These are phyloP conservation scores for Betta splendens DNA, from an alignment of 2,797 vertebrate genomes.

Conservation along the genomic window DNA sequence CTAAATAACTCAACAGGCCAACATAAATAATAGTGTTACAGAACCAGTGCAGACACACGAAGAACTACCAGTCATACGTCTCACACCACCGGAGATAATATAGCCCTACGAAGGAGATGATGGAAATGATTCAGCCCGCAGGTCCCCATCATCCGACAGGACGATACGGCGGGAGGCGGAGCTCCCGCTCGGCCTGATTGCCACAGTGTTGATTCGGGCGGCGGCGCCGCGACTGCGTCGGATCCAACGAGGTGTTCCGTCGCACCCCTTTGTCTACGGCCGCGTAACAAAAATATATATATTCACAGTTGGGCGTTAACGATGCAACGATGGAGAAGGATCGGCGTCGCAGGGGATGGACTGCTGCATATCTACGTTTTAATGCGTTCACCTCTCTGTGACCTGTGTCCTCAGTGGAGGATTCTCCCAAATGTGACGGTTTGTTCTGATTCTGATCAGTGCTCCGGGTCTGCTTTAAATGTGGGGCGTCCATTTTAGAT, in stretches of 20 bases:
- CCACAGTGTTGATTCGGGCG: conserved; percentile 63
- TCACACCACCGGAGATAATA: conserved; percentile 55
- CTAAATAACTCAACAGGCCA: conserved; percentile 62
- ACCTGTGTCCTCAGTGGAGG: conserved; percentile 55
- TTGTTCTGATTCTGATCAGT: conserved; percentile 37
- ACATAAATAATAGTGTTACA: conserved; percentile 74
- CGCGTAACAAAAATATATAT: conserved; percentile 28
- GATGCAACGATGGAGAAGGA: conserved; percentile 16
- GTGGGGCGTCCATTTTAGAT: conserved; percentile 53
- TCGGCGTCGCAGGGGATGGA: conserved; percentile 28
- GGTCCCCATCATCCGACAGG: conserved; percentile 38
- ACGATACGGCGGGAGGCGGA: conserved; percentile 37
- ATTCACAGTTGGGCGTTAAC: conserved; percentile 48
- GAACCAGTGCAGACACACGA: conserved; percentile 68
- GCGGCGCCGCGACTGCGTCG: conserved; percentile 30
- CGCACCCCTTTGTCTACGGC: conserved; percentile 19
- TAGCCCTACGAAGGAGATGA: conserved; percentile 66
- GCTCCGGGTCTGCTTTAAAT: conserved; percentile 50
- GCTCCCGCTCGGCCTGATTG: conserved; percentile 49
- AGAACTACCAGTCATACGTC: conserved; percentile 61
- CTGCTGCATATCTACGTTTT: not conserved
- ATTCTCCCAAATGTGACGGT: conserved; percentile 32
- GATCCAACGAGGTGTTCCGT: conserved; percentile 36
- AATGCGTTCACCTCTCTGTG: too few relatives aligned
- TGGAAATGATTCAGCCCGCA: conserved; percentile 51